Evolutionary conservation across 2,888 invertebrate species (phyloP).

Genomic region (Philhelius pedissequus): DNA sequence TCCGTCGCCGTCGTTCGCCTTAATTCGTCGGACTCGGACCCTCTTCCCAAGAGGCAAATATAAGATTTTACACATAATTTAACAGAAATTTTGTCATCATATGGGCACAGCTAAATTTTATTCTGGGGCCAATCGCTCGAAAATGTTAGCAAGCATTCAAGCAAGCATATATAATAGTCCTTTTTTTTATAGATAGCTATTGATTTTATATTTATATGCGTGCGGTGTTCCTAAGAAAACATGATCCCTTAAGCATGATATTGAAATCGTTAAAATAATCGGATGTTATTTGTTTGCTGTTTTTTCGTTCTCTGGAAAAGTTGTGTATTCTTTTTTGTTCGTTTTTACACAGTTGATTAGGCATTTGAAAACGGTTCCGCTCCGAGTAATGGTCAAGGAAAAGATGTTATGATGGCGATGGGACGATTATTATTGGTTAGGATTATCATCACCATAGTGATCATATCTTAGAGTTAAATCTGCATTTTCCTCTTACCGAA

Average conservation of each 20-base stretch:
- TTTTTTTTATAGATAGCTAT: conserved; percentile 36
- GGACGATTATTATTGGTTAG: not conserved
- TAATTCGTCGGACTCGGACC: not conserved
- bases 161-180: not conserved
- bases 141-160: not conserved
- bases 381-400: not conserved
- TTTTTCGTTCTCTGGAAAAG: not conserved
- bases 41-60: conserved; percentile 49
- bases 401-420: not conserved
- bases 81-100: conserved; percentile 58
- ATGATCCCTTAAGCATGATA: conserved; percentile 63
- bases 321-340: not conserved
- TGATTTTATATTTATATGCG: conserved; percentile 50
- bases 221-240: conserved; percentile 25
- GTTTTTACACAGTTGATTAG: conserved; percentile 32
- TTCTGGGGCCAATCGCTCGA: conserved; percentile 42
- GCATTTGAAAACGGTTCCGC: not conserved
- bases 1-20: not conserved
- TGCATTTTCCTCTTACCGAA: not conserved
- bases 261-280: conserved; percentile 60
- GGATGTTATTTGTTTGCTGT: not conserved
- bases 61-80: conserved; percentile 68
- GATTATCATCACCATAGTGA: not conserved
- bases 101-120: conserved; percentile 22
- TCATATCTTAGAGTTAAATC: not conserved